Conservation (phyloP, 2,888 invertebrate species). For the Cosmia pyralina region DNA sequence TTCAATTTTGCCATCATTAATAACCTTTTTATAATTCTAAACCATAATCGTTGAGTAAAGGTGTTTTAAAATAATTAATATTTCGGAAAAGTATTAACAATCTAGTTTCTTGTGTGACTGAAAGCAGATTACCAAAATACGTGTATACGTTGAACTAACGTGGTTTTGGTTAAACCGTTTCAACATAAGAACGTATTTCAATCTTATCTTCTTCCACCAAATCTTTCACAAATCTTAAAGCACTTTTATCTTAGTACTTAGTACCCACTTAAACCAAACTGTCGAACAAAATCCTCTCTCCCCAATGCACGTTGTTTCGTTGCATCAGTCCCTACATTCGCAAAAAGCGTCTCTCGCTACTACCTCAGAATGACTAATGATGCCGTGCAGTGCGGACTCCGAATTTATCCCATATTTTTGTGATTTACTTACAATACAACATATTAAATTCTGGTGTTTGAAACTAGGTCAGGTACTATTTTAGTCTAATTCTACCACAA, state of each 20-base stretch:
- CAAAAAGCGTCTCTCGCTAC: slow-evolving; percentile 81
- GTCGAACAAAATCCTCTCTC: slow-evolving; percentile 24
- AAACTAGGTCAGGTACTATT: no score
- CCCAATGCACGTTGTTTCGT: slow-evolving; percentile 62
- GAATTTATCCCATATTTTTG: slow-evolving; percentile 72
- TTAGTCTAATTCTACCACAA: no score
- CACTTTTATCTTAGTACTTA: not conserved
- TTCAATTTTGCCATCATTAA: no score
- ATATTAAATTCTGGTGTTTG: not conserved
- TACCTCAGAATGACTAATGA: slow-evolving; percentile 84
- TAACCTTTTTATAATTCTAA: no score
- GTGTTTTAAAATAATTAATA: no score
- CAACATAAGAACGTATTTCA: not conserved
- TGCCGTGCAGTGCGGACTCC: slow-evolving; percentile 76
- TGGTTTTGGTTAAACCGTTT: not conserved
- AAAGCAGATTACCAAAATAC: no score
- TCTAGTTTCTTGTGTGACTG: not conserved
- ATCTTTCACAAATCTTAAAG: not conserved
- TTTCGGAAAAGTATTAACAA: not conserved
- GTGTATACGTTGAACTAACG: no score
- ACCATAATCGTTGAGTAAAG: no score
- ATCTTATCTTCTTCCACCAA: not conserved
- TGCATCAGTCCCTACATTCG: slow-evolving; percentile 73
- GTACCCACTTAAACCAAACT: not conserved
- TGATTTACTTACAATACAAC: not conserved